These are phyloP conservation scores for Triplophysa siluroides DNA, from an alignment of 2,113 vertebrate genomes.

Conservation along the genomic window DNA sequence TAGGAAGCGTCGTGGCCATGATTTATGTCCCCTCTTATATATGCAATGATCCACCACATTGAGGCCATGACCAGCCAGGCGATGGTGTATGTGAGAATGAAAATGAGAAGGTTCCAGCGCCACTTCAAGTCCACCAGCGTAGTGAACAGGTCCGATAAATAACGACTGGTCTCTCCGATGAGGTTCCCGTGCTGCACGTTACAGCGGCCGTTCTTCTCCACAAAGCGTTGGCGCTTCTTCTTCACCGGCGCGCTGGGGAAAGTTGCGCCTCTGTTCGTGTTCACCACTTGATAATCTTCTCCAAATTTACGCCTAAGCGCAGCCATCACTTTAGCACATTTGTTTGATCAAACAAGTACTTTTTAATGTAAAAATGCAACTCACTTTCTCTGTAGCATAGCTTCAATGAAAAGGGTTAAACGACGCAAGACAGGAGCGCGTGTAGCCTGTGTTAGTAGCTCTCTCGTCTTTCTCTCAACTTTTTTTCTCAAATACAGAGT, in stretches of 20 bases:
- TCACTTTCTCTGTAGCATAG: conserved; percentile 21
- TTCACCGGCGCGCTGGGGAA: conserved; percentile 73
- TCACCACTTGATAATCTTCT: conserved; percentile 85
- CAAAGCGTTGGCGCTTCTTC: conserved; percentile 85
- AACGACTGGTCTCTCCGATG: conserved; percentile 83
- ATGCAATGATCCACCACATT: conserved; percentile 90
- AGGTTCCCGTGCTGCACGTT: conserved; percentile 89
- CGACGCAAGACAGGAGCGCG: background rate
- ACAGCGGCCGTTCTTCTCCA: conserved; percentile 89
- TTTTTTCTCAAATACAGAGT: background rate
- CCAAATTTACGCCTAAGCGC: conserved; percentile 83
- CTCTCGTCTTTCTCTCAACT: background rate
- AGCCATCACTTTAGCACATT: conserved; percentile 70
- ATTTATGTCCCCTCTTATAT: conserved; percentile 83
- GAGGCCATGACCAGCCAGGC: conserved; percentile 89
- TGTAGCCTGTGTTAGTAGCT: no score
- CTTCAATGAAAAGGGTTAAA: background rate
- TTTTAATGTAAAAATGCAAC: background rate
- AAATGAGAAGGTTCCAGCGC: conserved; percentile 89
- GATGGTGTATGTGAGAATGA: conserved; percentile 85
- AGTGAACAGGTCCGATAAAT: conserved; percentile 87
- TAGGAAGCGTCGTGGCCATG: conserved; percentile 75
- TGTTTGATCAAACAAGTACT: conserved; percentile 4
- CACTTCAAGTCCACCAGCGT: conserved; percentile 88
- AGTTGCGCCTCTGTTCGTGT: conserved; percentile 64